phyloP scores from a whole-genome alignment of 2,797 vertebrate genomes.

The Gorsachius magnificus region DNA sequence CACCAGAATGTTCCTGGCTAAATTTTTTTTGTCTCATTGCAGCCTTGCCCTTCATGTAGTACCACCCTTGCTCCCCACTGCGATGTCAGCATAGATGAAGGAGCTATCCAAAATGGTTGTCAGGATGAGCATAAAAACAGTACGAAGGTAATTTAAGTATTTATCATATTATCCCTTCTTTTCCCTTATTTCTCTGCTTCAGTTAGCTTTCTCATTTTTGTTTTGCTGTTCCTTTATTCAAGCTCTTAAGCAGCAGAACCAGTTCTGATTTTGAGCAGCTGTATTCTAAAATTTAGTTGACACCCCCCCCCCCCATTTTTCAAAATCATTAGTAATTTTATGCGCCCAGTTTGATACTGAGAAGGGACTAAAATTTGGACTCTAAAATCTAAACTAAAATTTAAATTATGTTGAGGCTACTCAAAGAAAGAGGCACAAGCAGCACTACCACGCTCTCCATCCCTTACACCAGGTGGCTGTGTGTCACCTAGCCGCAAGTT shows the following conservation, averaged over 20 bases:
- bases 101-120: constrained; percentile 83
- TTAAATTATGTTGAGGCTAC: background rate
- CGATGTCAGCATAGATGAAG: constrained; percentile 82
- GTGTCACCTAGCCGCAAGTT: background rate
- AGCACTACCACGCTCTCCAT: accelerated
- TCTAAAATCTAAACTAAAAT: background rate
- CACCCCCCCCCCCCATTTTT: background rate
- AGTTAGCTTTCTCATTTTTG: background rate
- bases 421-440: background rate
- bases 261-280: background rate
- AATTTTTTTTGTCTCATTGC: constrained; percentile 63
- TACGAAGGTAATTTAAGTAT: constrained; percentile 80
- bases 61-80: constrained; percentile 78
- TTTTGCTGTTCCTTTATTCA: background rate
- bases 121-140: constrained; percentile 85
- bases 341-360: background rate
- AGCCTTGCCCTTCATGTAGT: constrained; percentile 89
- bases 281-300: background rate
- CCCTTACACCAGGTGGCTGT: background rate
- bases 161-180: background rate
- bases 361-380: background rate
- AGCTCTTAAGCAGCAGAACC: background rate
- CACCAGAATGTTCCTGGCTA: constrained; percentile 1
- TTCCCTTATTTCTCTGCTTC: background rate
- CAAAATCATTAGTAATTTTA: background rate